Conservation (phyloP, 2,113 vertebrate genomes). For the Phalacrocorax aristotelis region DNA sequence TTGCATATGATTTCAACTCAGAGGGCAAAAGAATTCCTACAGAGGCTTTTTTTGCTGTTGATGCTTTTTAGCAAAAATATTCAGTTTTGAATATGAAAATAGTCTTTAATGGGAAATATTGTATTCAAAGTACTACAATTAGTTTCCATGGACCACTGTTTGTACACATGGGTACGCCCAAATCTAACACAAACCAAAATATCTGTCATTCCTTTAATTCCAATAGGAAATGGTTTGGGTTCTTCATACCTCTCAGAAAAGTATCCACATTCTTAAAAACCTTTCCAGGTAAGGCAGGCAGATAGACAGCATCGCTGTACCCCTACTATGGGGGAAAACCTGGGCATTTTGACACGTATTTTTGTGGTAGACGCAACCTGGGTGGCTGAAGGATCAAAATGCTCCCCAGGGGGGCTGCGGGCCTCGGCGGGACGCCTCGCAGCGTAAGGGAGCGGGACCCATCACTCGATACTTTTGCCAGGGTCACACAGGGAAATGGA, state of each 20-base stretch:
- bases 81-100: neutral
- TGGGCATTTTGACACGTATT: neutral
- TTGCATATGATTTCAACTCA: neutral
- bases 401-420: neutral
- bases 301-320: neutral
- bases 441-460: fast-evolving
- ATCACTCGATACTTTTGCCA: neutral
- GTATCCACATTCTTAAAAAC: neutral
- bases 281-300: neutral
- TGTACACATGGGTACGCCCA: neutral
- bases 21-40: neutral
- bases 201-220: neutral
- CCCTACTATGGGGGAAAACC: neutral
- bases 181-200: neutral
- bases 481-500: neutral
- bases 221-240: neutral
- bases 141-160: neutral
- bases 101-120: neutral
- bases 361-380: neutral
- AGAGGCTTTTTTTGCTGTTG: neutral
- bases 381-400: neutral
- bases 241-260: neutral
- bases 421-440: neutral
- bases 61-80: neutral
- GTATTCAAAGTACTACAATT: neutral